These are phyloP conservation scores for Agelastica alni DNA, from an alignment of 2,888 invertebrate genomes.

Conservation along the genomic window DNA sequence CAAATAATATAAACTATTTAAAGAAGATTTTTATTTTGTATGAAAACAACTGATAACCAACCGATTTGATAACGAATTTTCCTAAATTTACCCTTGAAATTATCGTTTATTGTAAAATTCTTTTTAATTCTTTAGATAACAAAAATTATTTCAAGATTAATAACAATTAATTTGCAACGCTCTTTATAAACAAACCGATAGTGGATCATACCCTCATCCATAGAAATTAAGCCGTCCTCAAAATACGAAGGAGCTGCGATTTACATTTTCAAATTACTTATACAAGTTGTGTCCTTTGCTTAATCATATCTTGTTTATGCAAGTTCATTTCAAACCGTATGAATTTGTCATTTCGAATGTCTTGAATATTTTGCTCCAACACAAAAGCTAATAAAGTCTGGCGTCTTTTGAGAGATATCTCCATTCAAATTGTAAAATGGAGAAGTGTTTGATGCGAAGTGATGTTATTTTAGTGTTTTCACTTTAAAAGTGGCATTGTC, in stretches of 20 bases:
- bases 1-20: too few relatives aligned
- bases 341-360: constrained; percentile 19
- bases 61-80: too few relatives aligned
- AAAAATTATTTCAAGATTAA: too few relatives aligned
- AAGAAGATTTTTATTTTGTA: too few relatives aligned
- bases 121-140: too few relatives aligned
- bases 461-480: constrained; percentile 3
- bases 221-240: constrained; percentile 37
- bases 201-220: constrained; percentile 39
- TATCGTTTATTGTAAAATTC: too few relatives aligned
- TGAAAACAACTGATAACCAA: too few relatives aligned
- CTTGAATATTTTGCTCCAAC: constrained; percentile 2
- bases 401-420: constrained; percentile 4
- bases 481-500: not conserved
- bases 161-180: too few relatives aligned
- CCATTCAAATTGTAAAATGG: constrained; percentile 8
- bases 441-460: not conserved
- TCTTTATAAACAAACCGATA: too few relatives aligned
- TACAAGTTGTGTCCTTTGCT: constrained; percentile 14
- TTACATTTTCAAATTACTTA: constrained; percentile 27
- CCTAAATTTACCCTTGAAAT: too few relatives aligned
- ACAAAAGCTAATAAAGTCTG: constrained; percentile 11
- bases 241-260: constrained; percentile 29
- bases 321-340: constrained; percentile 16
- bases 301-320: constrained; percentile 25